These are phyloP conservation scores for Otus sunia DNA, from an alignment of 2,113 vertebrate genomes.

Conservation along the genomic window DNA sequence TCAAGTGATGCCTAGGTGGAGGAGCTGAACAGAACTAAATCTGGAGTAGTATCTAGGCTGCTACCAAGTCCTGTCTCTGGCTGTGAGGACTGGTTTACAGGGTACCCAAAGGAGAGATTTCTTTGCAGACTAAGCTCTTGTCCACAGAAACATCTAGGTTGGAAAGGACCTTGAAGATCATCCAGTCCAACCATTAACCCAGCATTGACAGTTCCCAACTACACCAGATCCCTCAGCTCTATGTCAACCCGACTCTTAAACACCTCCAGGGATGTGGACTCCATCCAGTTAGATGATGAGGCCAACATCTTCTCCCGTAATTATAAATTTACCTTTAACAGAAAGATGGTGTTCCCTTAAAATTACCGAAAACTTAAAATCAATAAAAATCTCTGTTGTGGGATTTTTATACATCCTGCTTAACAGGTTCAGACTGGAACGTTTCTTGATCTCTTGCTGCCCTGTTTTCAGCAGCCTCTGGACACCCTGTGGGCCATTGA, in stretches of 20 bases:
- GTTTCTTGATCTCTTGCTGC: constrained; percentile 13
- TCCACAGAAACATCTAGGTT: too few species aligned
- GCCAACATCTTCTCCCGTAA: not conserved
- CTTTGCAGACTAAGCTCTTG: not conserved
- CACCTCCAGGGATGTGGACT: too few species aligned
- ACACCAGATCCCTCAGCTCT: too few species aligned
- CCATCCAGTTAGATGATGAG: not conserved
- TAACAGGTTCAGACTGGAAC: not conserved
- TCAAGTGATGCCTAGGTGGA: not conserved
- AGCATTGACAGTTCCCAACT: too few species aligned
- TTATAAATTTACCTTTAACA: not conserved
- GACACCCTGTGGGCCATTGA: not conserved
- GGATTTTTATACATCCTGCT: not conserved
- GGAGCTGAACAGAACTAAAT: not conserved
- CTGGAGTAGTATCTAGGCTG: not conserved
- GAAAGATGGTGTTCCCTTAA: not conserved
- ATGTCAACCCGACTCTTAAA: too few species aligned
- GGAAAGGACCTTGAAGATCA: too few species aligned
- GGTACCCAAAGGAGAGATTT: not conserved
- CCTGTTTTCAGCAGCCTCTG: constrained; percentile 29
- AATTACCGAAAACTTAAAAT: not conserved
- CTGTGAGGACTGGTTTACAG: not conserved
- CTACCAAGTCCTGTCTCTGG: not conserved
- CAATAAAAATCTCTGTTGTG: not conserved
- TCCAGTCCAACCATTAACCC: too few species aligned